Evolutionary conservation across 2,113 vertebrate genomes (phyloP), one percentile per base, ranked within the genome.

Genomic region (Daboia siamensis): DNA sequence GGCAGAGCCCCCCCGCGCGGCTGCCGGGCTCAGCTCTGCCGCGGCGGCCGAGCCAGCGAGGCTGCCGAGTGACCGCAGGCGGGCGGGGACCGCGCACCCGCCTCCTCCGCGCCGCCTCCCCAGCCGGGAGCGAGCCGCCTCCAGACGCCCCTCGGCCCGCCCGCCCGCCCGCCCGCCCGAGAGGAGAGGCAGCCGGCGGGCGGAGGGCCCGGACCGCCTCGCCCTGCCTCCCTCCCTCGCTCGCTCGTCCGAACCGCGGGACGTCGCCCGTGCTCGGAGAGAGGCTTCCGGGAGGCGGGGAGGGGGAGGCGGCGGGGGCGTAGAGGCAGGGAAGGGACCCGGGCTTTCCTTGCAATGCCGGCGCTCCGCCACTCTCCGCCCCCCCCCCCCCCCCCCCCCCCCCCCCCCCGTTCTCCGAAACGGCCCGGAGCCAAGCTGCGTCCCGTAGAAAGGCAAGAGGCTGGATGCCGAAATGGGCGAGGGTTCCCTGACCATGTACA

Each of bases 71-170:
- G 46, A 10, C 46, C 9, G 48, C 46, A 5, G 24, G 85, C 85
- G 46, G 46, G 44, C 13, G 46, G 85, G 85, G 69, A 80, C 69
- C 69, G n/a, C 69, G 69, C 69, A 39, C 69, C 6, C 97, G 97
- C 98, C 98, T 98, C 97, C 98, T 97, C 97, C 95, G 97, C 97
- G 95, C 95, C 91, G 95, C 97, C 94, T 96, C 96, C 96, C 94
- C 97, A 98, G 98, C 98, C 98, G 99, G 98, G 98, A 98, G 98
- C 98, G 96, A 97, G 95, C 98, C 97, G 95, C 64, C n/a, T 80
- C 69, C 69, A 20, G 69, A 39, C 69, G 69, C 69, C n/a, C 64
- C 64, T 69, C 64, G 64, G 64, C 2, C 64, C 69, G 69, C 15
- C 64, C 64, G 64, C n/a, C n/a, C n/a, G n/a, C n/a, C n/a, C n/a